Evolutionary conservation across 1,140 invertebrate species (phyloP).

Genomic region (Bilobella aurantiaca): DNA sequence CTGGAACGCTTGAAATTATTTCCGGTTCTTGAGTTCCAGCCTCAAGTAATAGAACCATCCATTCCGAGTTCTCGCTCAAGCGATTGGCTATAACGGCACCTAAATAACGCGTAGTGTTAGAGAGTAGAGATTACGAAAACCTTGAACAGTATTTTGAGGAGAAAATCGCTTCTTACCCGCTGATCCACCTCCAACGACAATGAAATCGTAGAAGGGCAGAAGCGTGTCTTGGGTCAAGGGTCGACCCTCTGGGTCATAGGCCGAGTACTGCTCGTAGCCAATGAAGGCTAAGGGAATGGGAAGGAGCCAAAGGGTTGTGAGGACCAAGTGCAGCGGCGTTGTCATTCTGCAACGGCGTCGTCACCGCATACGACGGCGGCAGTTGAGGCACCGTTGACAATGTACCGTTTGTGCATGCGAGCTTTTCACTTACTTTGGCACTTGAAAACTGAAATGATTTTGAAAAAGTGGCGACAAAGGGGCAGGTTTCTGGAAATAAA

Average conservation of each 20-base stretch:
- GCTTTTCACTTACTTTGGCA: too few relatives aligned
- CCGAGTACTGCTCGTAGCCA: conserved; percentile 73
- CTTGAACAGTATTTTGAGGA: too few relatives aligned
- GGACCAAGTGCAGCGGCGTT: conserved; percentile 39
- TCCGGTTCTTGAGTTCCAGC: conserved; percentile 48
- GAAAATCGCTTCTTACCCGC: conserved; percentile 19
- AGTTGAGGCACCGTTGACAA: too few relatives aligned
- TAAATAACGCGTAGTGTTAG: too few relatives aligned
- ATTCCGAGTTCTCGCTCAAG: conserved; percentile 35
- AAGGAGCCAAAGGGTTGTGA: conserved; percentile 53
- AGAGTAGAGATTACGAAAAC: too few relatives aligned
- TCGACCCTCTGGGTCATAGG: conserved; percentile 71
- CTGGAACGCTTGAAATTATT: conserved; percentile 40
- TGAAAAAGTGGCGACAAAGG: too few relatives aligned
- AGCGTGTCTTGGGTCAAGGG: conserved; percentile 52
- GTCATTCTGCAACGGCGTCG: too few relatives aligned
- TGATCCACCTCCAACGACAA: conserved; percentile 40
- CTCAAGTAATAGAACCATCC: conserved; percentile 47
- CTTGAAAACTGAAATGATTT: too few relatives aligned
- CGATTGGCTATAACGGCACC: conserved; percentile 46
- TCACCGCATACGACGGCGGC: too few relatives aligned
- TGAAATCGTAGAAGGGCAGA: conserved; percentile 62
- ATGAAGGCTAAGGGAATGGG: conserved; percentile 65
- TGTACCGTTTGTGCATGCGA: too few relatives aligned
- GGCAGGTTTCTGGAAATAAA: too few relatives aligned